Evolutionary conservation across 2,888 invertebrate species (phyloP).

Genomic region (Papilio demoleus): DNA sequence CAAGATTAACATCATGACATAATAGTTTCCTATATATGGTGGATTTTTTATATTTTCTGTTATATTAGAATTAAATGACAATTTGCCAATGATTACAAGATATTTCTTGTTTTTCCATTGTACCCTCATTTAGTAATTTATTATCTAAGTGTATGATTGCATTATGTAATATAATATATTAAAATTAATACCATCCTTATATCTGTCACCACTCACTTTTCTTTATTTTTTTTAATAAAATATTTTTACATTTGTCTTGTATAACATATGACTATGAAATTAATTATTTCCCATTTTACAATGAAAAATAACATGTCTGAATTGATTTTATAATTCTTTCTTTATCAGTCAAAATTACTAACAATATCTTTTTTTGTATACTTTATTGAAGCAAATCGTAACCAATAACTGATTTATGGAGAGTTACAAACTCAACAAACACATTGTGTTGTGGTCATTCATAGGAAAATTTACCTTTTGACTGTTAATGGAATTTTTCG

Average conservation of each 20-base stretch:
- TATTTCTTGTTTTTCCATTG: neutral
- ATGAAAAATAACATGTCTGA: neutral
- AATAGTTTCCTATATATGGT: no score
- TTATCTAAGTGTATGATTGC: neutral
- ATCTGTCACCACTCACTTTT: no score
- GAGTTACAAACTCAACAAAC: neutral
- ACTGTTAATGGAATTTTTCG: constrained; percentile 29
- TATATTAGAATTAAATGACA: no score
- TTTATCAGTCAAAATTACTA: neutral
- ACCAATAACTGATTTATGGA: neutral
- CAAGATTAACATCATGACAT: no score
- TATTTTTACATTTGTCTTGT: neutral
- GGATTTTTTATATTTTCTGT: no score
- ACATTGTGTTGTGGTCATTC: neutral
- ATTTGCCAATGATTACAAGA: no score
- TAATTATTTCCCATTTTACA: neutral
- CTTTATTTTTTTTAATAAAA: neutral
- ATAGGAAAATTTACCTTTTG: neutral
- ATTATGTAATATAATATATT: neutral
- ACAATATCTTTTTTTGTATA: no score
- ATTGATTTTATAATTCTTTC: neutral
- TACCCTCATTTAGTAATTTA: neutral
- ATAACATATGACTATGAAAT: no score
- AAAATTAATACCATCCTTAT: neutral
- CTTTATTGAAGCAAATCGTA: neutral